A percentile compares a stretch with the other conserved stretches of the same genome.
These are phyloP conservation scores for Drosophila auraria DNA, from an alignment of 1,140 invertebrate genomes.

Conservation along the genomic window DNA sequence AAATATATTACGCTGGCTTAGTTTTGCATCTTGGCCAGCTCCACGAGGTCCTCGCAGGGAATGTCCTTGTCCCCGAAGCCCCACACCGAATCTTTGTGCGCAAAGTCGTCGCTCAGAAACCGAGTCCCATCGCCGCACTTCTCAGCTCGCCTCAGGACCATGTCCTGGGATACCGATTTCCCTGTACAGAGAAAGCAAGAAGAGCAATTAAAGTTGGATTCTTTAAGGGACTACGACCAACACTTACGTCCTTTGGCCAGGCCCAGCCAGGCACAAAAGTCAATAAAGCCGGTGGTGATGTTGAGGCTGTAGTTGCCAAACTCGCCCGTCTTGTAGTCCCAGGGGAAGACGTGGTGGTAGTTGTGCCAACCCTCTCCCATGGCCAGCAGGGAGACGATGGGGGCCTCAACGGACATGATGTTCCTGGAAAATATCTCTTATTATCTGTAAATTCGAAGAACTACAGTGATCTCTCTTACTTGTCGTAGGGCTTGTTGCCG, in stretches of 20 bases:
- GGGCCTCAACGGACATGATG: conserved; percentile 91
- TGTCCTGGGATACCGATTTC: conserved; percentile 88
- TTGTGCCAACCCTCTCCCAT: conserved; percentile 97
- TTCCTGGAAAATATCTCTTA: conserved; percentile 85
- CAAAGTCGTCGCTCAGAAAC: conserved; percentile 73
- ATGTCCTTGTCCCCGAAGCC: conserved; percentile 88
- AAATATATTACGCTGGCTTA: conserved; percentile 41
- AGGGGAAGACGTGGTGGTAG: conserved; percentile 94
- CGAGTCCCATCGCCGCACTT: conserved; percentile 89
- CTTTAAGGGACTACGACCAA: accelerated
- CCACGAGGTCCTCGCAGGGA: conserved; percentile 85
- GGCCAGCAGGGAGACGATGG: conserved; percentile 89
- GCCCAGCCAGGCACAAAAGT: conserved; percentile 89
- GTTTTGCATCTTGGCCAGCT: conserved; percentile 86
- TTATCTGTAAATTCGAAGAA: too few species aligned
- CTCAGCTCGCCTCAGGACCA: conserved; percentile 88
- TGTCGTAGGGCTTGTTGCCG: conserved; percentile 95
- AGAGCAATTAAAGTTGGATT: background rate
- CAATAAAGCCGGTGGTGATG: conserved; percentile 90
- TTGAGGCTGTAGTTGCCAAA: conserved; percentile 89
- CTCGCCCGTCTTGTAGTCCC: conserved; percentile 95
- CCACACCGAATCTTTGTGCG: conserved; percentile 86
- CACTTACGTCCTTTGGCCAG: conserved; percentile 91
- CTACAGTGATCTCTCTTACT: conserved; percentile 86
- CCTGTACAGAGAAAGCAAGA: conserved; percentile 80